phyloP scores from a whole-genome alignment of 2,797 vertebrate genomes.

The Acanthopagrus latus region DNA sequence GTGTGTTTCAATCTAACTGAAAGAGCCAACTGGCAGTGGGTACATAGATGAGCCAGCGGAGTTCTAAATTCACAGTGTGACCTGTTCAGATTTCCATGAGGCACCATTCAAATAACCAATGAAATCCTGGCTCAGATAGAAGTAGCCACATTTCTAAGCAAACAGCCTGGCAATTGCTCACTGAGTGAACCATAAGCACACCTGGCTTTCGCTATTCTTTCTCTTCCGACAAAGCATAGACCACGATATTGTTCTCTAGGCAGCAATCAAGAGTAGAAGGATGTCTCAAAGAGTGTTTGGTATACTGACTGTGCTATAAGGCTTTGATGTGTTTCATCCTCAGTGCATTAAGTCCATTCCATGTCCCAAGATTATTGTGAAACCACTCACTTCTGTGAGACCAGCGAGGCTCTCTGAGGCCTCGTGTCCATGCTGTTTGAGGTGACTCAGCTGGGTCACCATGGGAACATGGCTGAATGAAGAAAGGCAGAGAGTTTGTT shows the following conservation, averaged over 20 bases:
- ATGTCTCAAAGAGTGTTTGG: slow-evolving; percentile 80
- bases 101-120: slow-evolving; percentile 56
- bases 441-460: slow-evolving; percentile 84
- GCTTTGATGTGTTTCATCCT: slow-evolving; percentile 80
- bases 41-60: slow-evolving; percentile 49
- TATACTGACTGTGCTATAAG: slow-evolving; percentile 85
- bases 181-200: slow-evolving; percentile 59
- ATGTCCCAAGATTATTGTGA: slow-evolving; percentile 84
- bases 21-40: slow-evolving; percentile 32
- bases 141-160: slow-evolving; percentile 27
- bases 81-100: slow-evolving; percentile 43
- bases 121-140: slow-evolving; percentile 36
- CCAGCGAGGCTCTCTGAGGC: slow-evolving; percentile 34
- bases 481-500: slow-evolving; percentile 88
- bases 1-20: slow-evolving; percentile 48
- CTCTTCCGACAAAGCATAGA: slow-evolving; percentile 12
- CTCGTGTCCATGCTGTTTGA: slow-evolving; percentile 76
- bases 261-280: slow-evolving; percentile 80
- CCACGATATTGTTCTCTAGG: slow-evolving; percentile 37
- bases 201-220: slow-evolving; percentile 23
- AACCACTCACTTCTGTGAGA: slow-evolving; percentile 53
- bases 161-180: slow-evolving; percentile 53
- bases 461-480: slow-evolving; percentile 69
- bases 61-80: slow-evolving; percentile 36
- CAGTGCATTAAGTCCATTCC: slow-evolving; percentile 82